Conservation (phyloP, 2,113 vertebrate species). For the Channa argus region DNA sequence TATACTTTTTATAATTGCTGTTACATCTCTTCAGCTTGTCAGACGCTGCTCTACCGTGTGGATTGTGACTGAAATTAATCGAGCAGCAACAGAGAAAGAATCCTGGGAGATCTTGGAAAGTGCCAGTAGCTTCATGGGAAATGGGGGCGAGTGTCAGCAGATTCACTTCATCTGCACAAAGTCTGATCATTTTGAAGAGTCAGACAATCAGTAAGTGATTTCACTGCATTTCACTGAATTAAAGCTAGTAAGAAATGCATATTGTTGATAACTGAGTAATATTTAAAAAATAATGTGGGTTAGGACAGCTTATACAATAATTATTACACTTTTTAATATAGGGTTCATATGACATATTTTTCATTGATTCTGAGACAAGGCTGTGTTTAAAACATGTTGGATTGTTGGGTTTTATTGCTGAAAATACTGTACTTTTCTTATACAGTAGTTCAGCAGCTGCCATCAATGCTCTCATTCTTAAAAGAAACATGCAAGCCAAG, state of each 20-base stretch:
- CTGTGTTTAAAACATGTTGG: too few relatives aligned
- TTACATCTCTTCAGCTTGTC: slow-evolving; percentile 41
- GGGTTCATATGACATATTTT: too few relatives aligned
- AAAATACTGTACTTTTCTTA: background rate
- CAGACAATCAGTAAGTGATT: slow-evolving; percentile 4
- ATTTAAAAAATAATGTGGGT: too few relatives aligned
- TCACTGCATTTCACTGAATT: background rate
- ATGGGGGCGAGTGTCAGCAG: slow-evolving; percentile 56
- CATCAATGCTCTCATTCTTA: background rate
- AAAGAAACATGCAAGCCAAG: slow-evolving; percentile 38
- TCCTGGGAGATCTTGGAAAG: slow-evolving; percentile 55
- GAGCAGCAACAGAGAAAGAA: slow-evolving; percentile 54
- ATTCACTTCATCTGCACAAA: slow-evolving; percentile 71
- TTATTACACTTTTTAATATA: too few relatives aligned
- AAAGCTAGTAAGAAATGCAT: too few relatives aligned
- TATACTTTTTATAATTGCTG: background rate
- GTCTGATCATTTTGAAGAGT: slow-evolving; percentile 17
- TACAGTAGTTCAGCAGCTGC: slow-evolving; percentile 6
- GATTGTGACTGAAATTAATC: slow-evolving; percentile 60
- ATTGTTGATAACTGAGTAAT: too few relatives aligned
- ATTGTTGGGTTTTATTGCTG: too few relatives aligned
- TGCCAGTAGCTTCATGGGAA: slow-evolving; percentile 36
- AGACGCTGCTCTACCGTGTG: slow-evolving; percentile 62
- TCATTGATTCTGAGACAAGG: too few relatives aligned
- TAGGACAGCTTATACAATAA: too few relatives aligned